Conservation (phyloP, 1,140 invertebrate species). For the Ridgeia piscesae region DNA sequence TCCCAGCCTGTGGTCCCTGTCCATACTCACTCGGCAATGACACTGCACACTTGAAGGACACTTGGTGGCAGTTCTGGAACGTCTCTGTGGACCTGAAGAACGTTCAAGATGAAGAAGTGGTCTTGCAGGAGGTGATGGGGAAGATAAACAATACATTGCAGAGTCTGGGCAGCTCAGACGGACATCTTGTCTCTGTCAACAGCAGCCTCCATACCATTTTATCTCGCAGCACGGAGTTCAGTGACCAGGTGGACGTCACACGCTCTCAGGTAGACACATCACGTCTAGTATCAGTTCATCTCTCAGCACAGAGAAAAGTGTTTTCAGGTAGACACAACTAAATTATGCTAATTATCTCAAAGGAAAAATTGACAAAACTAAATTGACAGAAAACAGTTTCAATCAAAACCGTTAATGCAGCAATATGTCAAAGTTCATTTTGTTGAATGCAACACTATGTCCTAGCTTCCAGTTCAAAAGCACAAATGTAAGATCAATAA, state of each 20-base stretch:
- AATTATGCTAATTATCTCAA: too few species aligned
- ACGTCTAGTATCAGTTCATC: too few species aligned
- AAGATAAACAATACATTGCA: background rate
- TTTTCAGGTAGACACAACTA: too few species aligned
- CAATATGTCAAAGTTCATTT: too few species aligned
- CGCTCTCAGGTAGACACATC: background rate
- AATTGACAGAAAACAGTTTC: too few species aligned
- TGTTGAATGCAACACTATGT: too few species aligned
- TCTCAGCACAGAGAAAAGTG: too few species aligned
- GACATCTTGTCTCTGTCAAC: background rate
- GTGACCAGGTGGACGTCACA: background rate
- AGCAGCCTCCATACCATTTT: background rate
- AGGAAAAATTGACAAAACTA: too few species aligned
- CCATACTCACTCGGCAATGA: constrained; percentile 16
- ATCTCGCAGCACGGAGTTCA: background rate
- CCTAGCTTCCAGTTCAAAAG: too few species aligned
- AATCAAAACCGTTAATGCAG: too few species aligned
- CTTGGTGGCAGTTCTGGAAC: constrained; percentile 22
- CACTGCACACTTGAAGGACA: constrained; percentile 8
- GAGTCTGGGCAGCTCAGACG: background rate
- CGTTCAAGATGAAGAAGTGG: constrained; percentile 18
- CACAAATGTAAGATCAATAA: too few species aligned
- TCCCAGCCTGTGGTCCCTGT: constrained; percentile 20
- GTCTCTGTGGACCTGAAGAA: background rate
- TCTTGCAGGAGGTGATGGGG: constrained; percentile 10